A percentile compares a stretch with the other conserved stretches of the same genome.
Conservation (phyloP, 2,888 invertebrate genomes). For the Ophion slaviceki region DNA sequence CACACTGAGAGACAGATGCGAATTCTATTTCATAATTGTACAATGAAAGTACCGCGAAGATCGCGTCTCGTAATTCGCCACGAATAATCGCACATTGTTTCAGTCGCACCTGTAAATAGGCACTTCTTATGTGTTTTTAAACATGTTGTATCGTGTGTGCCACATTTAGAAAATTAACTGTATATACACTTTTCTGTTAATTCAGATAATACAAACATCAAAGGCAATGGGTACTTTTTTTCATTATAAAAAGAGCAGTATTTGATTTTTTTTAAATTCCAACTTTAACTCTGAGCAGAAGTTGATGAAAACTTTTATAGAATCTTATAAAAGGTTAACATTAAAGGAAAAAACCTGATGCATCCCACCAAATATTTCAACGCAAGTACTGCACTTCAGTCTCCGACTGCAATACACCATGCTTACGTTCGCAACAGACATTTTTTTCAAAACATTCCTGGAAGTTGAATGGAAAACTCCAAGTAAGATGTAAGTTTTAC, state of each 20-base stretch:
- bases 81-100: slow-evolving; percentile 29
- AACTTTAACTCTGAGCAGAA: too few relatives aligned
- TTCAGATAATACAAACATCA: slow-evolving; percentile 41
- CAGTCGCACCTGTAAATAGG: slow-evolving; percentile 63
- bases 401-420: too few relatives aligned
- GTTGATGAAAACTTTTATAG: too few relatives aligned
- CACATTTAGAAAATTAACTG: slow-evolving; percentile 43
- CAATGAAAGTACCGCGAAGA: not conserved
- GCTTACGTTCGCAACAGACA: too few relatives aligned
- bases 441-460: too few relatives aligned
- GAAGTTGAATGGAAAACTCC: too few relatives aligned
- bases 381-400: too few relatives aligned
- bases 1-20: slow-evolving; percentile 83
- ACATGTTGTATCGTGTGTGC: slow-evolving; percentile 51
- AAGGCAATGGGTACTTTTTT: slow-evolving; percentile 88
- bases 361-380: too few relatives aligned
- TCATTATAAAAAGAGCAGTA: slow-evolving; percentile 83
- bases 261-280: not conserved
- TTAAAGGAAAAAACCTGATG: too few relatives aligned
- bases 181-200: slow-evolving; percentile 58
- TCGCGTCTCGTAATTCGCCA: not conserved
- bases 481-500: too few relatives aligned
- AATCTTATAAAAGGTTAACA: too few relatives aligned
- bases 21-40: slow-evolving; percentile 56
- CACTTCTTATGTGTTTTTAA: slow-evolving; percentile 39